Evolutionary conservation across 2,797 vertebrate genomes (phyloP).

Genomic region (Notolabrus celidotus): DNA sequence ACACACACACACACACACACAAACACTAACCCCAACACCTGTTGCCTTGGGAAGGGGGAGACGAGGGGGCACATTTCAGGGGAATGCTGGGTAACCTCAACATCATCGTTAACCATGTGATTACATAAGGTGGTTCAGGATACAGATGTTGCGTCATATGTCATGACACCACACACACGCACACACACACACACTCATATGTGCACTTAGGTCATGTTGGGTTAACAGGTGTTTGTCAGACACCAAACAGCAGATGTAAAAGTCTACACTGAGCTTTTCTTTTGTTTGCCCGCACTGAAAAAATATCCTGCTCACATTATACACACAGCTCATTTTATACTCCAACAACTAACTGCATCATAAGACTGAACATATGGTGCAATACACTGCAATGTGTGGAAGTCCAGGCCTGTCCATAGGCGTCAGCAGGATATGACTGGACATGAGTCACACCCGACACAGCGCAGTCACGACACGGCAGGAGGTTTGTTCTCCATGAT

Average conservation of each 20-base stretch:
- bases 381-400: constrained; percentile 24
- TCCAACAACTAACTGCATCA: background rate
- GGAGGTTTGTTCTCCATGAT: constrained; percentile 23
- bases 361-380: constrained; percentile 1
- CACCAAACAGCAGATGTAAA: background rate
- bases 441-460: constrained; percentile 50
- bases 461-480: constrained; percentile 2
- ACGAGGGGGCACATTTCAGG: constrained; percentile 29
- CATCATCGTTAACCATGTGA: background rate
- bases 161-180: background rate
- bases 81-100: constrained; percentile 21
- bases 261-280: background rate
- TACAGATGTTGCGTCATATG: constrained; percentile 62
- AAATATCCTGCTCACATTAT: too few species aligned
- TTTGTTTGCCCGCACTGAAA: background rate
- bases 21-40: constrained; percentile 44
- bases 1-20: constrained; percentile 2
- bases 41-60: constrained; percentile 16
- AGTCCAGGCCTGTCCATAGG: background rate
- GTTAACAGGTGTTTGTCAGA: constrained; percentile 49
- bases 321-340: background rate
- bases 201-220: constrained; percentile 15
- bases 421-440: constrained; percentile 59
- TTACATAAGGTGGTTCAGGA: constrained; percentile 52
- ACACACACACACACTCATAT: constrained; percentile 9